A percentile compares a stretch with the other conserved stretches of the same genome.
phyloP scores from a whole-genome alignment of 2,797 vertebrate genomes.

The Gallinago solitaria region DNA sequence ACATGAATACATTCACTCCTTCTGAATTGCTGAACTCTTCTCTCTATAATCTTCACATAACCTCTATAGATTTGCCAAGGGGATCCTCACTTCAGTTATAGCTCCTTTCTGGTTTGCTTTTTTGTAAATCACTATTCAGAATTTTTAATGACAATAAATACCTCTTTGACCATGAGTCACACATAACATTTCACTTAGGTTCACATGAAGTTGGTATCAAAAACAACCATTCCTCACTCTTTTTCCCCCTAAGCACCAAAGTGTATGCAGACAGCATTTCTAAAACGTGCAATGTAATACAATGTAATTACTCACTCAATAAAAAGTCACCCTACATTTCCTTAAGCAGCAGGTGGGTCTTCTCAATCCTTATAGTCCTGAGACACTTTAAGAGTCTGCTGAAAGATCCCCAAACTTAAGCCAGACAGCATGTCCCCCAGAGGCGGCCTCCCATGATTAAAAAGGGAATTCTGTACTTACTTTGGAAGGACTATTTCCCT shows the following conservation, averaged over 20 bases:
- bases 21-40: conserved; percentile 45
- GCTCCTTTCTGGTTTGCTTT: neutral
- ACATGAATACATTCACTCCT: conserved; percentile 49
- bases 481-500: neutral
- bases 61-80: conserved; percentile 29
- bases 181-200: neutral
- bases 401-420: neutral
- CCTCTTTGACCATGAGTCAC: neutral
- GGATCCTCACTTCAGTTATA: conserved; percentile 6
- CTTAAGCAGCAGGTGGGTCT: neutral
- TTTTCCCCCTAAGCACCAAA: neutral
- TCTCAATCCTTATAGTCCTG: neutral
- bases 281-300: neutral
- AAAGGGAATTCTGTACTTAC: neutral
- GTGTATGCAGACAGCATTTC: neutral
- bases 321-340: neutral
- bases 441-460: neutral
- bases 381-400: neutral
- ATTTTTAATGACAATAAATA: neutral
- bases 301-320: neutral
- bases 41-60: conserved; percentile 48
- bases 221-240: neutral
- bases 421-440: neutral
- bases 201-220: neutral
- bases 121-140: neutral